phyloP scores from a whole-genome alignment of 2,888 invertebrate species.

The Drosophila fungiperda region DNA sequence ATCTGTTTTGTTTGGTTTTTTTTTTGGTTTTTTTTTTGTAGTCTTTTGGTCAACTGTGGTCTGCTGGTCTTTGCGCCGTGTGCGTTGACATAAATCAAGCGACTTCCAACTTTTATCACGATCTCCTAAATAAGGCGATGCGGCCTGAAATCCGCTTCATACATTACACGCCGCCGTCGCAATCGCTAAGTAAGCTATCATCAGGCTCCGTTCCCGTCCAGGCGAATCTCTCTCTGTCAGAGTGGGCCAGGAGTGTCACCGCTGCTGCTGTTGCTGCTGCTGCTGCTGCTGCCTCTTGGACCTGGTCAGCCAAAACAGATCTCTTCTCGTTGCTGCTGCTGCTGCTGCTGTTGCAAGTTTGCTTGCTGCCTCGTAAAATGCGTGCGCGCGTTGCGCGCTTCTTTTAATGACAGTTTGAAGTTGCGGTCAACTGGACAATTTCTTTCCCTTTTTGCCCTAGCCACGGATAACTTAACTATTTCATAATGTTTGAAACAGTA shows the following conservation, averaged over 20 bases:
- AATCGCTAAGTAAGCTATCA: slow-evolving; percentile 84
- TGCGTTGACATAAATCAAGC: slow-evolving; percentile 84
- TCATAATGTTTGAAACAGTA: background rate
- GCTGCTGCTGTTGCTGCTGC: slow-evolving; percentile 22
- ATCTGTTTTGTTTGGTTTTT: background rate
- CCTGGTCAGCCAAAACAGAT: slow-evolving; percentile 27
- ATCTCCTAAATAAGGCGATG: slow-evolving; percentile 84
- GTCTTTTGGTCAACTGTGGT: slow-evolving; percentile 36
- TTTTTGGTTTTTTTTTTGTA: background rate
- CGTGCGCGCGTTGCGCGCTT: slow-evolving; percentile 74
- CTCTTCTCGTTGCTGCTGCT: slow-evolving; percentile 14
- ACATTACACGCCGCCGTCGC: slow-evolving; percentile 70
- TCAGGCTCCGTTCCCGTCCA: slow-evolving; percentile 56
- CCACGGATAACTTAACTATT: slow-evolving; percentile 9
- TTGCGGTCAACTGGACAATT: slow-evolving; percentile 45
- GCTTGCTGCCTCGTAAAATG: slow-evolving; percentile 76
- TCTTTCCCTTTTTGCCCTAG: slow-evolving; percentile 47
- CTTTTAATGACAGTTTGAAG: slow-evolving; percentile 81
- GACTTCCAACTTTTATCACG: slow-evolving; percentile 85
- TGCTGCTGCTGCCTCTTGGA: slow-evolving; percentile 33
- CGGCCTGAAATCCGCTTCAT: slow-evolving; percentile 79
- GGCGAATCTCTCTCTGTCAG: slow-evolving; percentile 65
- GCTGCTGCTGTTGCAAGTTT: slow-evolving; percentile 3
- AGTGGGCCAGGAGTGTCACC: slow-evolving; percentile 71
- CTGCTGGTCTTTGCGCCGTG: slow-evolving; percentile 49